Conservation (phyloP, 2,888 invertebrate genomes). For the Amphipoea lucens region DNA sequence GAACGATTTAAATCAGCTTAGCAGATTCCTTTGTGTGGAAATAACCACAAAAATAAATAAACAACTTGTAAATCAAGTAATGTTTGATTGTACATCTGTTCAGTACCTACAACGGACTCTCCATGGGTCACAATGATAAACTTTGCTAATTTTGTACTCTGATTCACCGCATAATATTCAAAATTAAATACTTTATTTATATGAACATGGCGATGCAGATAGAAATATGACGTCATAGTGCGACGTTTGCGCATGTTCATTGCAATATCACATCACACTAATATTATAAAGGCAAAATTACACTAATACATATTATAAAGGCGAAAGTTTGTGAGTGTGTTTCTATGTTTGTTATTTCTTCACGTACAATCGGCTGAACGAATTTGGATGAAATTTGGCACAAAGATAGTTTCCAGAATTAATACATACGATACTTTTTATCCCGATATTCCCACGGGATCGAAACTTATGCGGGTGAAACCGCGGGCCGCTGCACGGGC, state of each 20-base stretch:
- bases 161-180: background rate
- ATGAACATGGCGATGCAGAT: background rate
- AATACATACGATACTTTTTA: no score
- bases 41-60: constrained; percentile 15
- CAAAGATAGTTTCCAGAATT: no score
- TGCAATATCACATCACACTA: background rate
- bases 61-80: background rate
- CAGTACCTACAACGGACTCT: background rate
- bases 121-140: background rate
- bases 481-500: no score
- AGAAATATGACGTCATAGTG: background rate
- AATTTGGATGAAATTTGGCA: no score
- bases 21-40: background rate
- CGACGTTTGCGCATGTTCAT: background rate
- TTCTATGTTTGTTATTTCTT: no score
- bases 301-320: no score
- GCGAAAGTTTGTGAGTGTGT: no score
- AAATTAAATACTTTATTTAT: background rate
- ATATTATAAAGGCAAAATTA: no score
- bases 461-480: no score
- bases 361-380: no score
- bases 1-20: background rate
- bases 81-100: constrained; percentile 22
- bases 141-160: background rate
- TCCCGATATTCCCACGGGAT: no score